Conservation (phyloP, 1,140 invertebrate species). For the Drosophila persimilis region DNA sequence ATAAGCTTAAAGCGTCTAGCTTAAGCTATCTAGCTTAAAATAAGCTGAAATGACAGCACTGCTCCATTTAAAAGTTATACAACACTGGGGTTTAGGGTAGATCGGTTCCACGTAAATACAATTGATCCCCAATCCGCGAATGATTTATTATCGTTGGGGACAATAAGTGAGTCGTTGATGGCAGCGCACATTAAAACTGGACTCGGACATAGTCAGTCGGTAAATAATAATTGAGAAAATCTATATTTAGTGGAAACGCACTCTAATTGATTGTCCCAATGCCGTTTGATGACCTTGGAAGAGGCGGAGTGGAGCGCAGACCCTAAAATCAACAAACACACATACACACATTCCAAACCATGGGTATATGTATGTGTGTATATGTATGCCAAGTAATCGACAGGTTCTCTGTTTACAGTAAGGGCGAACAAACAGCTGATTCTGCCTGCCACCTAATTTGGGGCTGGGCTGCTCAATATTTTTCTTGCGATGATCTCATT, state of each 20-base stretch:
- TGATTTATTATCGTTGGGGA: conserved; percentile 9
- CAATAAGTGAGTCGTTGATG: conserved; percentile 15
- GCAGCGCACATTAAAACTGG: conserved; percentile 10
- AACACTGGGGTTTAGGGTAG: too few relatives aligned
- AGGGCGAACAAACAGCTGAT: conserved; percentile 47
- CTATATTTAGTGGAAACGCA: neutral
- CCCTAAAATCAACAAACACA: conserved; percentile 42
- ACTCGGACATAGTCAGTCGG: conserved; percentile 27
- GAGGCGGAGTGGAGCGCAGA: conserved; percentile 27
- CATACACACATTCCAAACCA: conserved; percentile 20
- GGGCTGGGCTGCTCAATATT: conserved; percentile 25
- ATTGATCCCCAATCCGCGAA: conserved; percentile 38
- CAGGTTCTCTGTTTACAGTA: conserved; percentile 20
- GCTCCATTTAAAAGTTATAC: too few relatives aligned
- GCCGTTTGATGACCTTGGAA: conserved; percentile 42
- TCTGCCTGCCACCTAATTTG: conserved; percentile 41
- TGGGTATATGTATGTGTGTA: conserved; percentile 11
- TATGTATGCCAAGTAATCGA: conserved; percentile 1
- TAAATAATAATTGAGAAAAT: conserved; percentile 11
- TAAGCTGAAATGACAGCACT: too few relatives aligned
- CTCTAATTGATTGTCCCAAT: conserved; percentile 14
- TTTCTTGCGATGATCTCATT: conserved; percentile 55
- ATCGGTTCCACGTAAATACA: too few relatives aligned
- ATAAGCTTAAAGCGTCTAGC: too few relatives aligned
- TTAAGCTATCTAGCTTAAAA: too few relatives aligned